Conservation (phyloP, 2,888 invertebrate species). For the Caenorhabditis sp. region DNA sequence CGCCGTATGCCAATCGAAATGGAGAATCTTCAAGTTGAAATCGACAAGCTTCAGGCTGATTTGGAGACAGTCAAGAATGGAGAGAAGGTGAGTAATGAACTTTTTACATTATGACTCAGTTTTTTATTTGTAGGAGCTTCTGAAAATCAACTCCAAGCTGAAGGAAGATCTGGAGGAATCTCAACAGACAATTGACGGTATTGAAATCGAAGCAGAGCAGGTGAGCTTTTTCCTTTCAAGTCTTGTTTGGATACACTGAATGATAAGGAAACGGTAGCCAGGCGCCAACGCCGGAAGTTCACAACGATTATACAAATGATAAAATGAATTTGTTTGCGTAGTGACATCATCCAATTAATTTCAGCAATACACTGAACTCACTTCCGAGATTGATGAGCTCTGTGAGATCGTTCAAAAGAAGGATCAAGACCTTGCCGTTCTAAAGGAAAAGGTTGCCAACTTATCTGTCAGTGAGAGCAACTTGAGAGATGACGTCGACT, state of each 20-base stretch:
- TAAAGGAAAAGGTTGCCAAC: conserved; percentile 65
- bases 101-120: not conserved
- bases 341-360: conserved; percentile 53
- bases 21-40: conserved; percentile 59
- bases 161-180: conserved; percentile 63
- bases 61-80: conserved; percentile 29
- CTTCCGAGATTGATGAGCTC: conserved; percentile 71
- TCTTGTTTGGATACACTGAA: not conserved
- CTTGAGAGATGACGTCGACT: conserved; percentile 64
- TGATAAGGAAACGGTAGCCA: conserved; percentile 37
- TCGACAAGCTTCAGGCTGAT: conserved; percentile 43
- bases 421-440: conserved; percentile 62
- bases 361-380: conserved; percentile 74
- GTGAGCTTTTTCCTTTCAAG: conserved; percentile 31
- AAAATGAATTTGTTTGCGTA: conserved; percentile 6
- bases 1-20: conserved; percentile 41
- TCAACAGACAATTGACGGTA: conserved; percentile 69
- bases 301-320: not conserved
- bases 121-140: conserved; percentile 39
- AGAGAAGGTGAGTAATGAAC: conserved; percentile 30
- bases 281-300: conserved; percentile 53
- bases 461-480: conserved; percentile 39
- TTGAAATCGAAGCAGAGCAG: conserved; percentile 74
- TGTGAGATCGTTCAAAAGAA: conserved; percentile 66
- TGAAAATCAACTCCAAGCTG: conserved; percentile 49